Percentiles rank a stretch among this genome's conserved stretches.
These are phyloP conservation scores for Limnephilus auricula DNA, from an alignment of 2,888 invertebrate species.

Conservation along the genomic window DNA sequence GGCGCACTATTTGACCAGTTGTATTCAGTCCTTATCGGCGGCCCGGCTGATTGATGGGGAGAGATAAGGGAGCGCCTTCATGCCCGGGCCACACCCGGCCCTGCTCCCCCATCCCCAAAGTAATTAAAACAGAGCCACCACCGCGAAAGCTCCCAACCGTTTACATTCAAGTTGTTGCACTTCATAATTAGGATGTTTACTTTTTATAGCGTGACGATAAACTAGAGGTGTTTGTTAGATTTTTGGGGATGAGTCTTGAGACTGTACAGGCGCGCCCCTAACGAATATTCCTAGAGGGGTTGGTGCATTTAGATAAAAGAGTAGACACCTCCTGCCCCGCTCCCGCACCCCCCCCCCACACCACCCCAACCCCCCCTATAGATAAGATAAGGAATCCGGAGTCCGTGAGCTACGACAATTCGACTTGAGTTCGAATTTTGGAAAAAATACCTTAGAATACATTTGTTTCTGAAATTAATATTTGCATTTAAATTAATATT, in stretches of 20 bases:
- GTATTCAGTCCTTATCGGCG: conserved; percentile 55
- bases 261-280: conserved; percentile 35
- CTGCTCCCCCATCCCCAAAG: background rate
- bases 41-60: conserved; percentile 65
- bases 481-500: too few relatives aligned
- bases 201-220: background rate
- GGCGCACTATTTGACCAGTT: conserved; percentile 38
- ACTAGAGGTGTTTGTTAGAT: conserved; percentile 16
- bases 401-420: conserved; percentile 48
- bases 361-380: background rate
- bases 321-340: conserved; percentile 38
- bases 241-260: conserved; percentile 34
- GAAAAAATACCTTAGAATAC: background rate
- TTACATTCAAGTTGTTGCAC: background rate
- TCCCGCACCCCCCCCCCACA: conserved; percentile 20
- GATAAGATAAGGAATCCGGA: conserved; percentile 51
- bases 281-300: conserved; percentile 46
- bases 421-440: conserved; percentile 22
- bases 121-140: conserved; percentile 16
- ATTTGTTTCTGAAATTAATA: too few relatives aligned
- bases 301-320: conserved; percentile 63
- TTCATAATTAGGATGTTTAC: conserved; percentile 17
- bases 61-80: conserved; percentile 65
- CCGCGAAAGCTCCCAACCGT: background rate
- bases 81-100: conserved; percentile 47